Percentiles rank a stretch among this genome's conserved stretches.
Evolutionary conservation across 2,797 vertebrate species (phyloP).

Genomic region (Florisuga fusca): DNA sequence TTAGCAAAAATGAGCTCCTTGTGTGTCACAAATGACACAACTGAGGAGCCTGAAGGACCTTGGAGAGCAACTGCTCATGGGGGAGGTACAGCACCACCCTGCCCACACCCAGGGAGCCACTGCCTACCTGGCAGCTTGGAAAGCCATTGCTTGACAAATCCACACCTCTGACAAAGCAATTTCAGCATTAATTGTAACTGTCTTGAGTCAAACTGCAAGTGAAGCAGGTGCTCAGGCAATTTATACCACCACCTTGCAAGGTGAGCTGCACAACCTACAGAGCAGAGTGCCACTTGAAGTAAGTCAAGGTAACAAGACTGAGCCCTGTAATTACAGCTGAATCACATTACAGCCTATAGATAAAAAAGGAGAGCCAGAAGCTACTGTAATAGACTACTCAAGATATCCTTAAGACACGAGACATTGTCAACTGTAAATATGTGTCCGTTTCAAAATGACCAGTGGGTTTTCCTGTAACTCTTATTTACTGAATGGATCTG

Average conservation of each 20-base stretch:
- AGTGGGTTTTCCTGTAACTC: background rate
- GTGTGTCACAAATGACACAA: background rate
- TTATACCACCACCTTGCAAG: background rate
- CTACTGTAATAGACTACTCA: background rate
- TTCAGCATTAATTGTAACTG: background rate
- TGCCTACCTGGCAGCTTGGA: background rate
- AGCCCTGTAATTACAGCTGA: background rate
- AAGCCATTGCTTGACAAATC: background rate
- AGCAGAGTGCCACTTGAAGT: background rate
- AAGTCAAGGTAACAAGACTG: background rate
- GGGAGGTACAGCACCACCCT: background rate
- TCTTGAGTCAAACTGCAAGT: background rate
- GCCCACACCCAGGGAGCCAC: background rate
- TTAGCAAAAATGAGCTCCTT: background rate
- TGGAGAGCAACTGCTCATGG: slow-evolving; percentile 7
- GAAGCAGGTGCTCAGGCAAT: background rate
- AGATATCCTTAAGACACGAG: background rate
- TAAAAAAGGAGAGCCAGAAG: background rate
- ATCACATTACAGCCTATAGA: background rate
- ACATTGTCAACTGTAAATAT: background rate
- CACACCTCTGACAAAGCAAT: background rate
- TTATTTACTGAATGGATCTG: background rate
- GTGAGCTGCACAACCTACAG: background rate
- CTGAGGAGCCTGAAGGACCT: slow-evolving; percentile 21
- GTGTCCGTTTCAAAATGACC: background rate